Conservation (phyloP, 2,888 invertebrate species). For the Hermaeophaga mercurialis region DNA sequence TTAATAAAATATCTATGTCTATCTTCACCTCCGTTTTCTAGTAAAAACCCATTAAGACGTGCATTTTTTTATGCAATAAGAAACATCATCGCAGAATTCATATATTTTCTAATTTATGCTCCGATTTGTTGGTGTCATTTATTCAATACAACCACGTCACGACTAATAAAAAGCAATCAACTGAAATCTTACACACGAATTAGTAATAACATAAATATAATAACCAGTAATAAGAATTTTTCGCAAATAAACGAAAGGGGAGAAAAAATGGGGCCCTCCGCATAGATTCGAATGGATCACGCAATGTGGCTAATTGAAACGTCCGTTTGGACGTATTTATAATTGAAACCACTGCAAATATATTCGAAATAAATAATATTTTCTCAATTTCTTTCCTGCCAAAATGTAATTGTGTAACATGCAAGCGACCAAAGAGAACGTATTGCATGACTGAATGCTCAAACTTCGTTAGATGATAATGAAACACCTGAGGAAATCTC, state of each 20-base stretch:
- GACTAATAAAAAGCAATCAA: constrained; percentile 1
- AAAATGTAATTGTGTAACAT: constrained; percentile 38
- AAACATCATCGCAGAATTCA: too few species aligned
- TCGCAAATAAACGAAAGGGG: constrained; percentile 18
- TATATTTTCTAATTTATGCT: too few species aligned
- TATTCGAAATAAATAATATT: constrained; percentile 47
- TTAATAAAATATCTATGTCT: too few species aligned
- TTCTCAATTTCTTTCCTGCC: constrained; percentile 43
- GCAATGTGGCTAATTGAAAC: constrained; percentile 53
- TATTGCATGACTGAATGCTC: constrained; percentile 27
- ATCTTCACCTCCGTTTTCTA: too few species aligned
- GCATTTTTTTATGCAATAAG: too few species aligned
- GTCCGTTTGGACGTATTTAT: constrained; percentile 54
- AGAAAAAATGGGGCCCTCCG: constrained; percentile 6
- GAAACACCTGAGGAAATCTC: constrained; percentile 2
- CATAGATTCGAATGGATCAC: constrained; percentile 43
- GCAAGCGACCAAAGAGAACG: constrained; percentile 26
- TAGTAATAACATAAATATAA: constrained; percentile 7
- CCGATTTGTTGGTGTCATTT: too few species aligned
- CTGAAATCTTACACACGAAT: constrained; percentile 3
- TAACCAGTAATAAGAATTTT: constrained; percentile 12
- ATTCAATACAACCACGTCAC: too few species aligned
- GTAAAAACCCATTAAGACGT: too few species aligned
- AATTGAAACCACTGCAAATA: constrained; percentile 52
- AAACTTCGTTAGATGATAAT: constrained; percentile 20